Base-by-base conservation (phyloP, 1,140 invertebrate species). In the Neuroterus valhalla region DNA sequence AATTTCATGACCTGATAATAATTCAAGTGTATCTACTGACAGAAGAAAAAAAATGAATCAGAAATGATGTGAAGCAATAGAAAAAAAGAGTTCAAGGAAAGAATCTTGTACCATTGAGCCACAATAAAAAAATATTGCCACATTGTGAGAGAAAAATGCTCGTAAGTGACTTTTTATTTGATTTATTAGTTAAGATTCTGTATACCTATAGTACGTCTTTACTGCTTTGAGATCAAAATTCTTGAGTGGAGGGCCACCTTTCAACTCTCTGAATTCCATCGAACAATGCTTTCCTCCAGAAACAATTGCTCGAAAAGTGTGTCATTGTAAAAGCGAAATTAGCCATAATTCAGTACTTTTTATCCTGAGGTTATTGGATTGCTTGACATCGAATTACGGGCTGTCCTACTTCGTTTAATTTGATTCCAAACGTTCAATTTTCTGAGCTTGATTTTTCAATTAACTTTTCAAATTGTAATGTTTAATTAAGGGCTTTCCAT, bases 121-220 rank as follows among this genome's bases (percentile, higher is more conserved):
- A 8, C 31, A 38, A 38, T 38, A 38, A 38, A 38, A 38, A 38
- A 38, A 62, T 62, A 31, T 62, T 62, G 4, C 55, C n/a, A 14
- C 23, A 38, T 8, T 26, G 11, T 15, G 55, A 31, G 55, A 62
- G 26, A n/a, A 15, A 26, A 12, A 62, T 62, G 12, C 26, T 31
- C 31, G 6, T n/a, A 62, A 62, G 31, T 62, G 31, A 62, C 14
- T 62, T 26, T 62, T 31, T 17, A 3, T 5, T 62, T 62, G 23
- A 62, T 23, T 62, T 62, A 62, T 62, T 26, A 12, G 14, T 62
- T 26, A 38, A 26, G 55, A n/a, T n/a, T n/a, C n/a, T n/a, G n/a
- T n/a, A n/a, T n/a, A n/a, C n/a, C n/a, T n/a, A n/a, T n/a, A n/a
- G 26, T 31, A 62, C 55, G 31, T 62, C 55, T 62, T 62, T 62